Conservation (phyloP, 2,797 vertebrate species). For the Sandelia bainsii region DNA sequence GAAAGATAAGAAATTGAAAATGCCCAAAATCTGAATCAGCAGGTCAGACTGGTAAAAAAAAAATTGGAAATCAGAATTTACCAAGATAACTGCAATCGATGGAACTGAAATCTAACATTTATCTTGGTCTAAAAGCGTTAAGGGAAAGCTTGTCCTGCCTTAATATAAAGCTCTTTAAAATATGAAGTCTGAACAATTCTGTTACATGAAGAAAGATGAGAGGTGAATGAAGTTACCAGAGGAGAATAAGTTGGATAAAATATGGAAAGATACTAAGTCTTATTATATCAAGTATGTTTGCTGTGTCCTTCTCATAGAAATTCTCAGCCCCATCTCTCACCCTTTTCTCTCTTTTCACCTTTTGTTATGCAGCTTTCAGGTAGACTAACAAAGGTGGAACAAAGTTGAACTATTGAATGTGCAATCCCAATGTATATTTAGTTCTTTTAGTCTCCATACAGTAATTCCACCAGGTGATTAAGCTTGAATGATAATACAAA, state of each 20-base stretch:
- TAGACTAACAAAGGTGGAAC: constrained; percentile 52
- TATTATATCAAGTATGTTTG: constrained; percentile 41
- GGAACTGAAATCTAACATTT: background rate
- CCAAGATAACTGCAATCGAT: too few species aligned
- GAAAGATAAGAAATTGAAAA: too few species aligned
- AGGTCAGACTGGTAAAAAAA: too few species aligned
- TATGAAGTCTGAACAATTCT: background rate
- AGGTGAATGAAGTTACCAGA: background rate
- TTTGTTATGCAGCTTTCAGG: constrained; percentile 59
- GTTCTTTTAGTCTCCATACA: constrained; percentile 31
- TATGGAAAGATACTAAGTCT: constrained; percentile 8
- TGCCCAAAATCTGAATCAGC: too few species aligned
- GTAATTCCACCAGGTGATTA: constrained; percentile 61
- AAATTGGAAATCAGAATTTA: too few species aligned
- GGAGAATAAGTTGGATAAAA: constrained; percentile 19
- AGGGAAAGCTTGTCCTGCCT: constrained; percentile 3
- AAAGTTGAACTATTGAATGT: constrained; percentile 57
- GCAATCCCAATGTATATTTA: constrained; percentile 23
- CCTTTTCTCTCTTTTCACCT: constrained; percentile 56
- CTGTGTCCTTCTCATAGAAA: constrained; percentile 43
- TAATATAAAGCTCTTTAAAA: background rate
- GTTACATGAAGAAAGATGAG: background rate
- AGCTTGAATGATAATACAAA: constrained; percentile 63
- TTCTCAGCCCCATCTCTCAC: constrained; percentile 37
- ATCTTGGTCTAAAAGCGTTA: background rate